phyloP scores from a whole-genome alignment of 2,113 vertebrate genomes.

The Dasypus novemcinctus region DNA sequence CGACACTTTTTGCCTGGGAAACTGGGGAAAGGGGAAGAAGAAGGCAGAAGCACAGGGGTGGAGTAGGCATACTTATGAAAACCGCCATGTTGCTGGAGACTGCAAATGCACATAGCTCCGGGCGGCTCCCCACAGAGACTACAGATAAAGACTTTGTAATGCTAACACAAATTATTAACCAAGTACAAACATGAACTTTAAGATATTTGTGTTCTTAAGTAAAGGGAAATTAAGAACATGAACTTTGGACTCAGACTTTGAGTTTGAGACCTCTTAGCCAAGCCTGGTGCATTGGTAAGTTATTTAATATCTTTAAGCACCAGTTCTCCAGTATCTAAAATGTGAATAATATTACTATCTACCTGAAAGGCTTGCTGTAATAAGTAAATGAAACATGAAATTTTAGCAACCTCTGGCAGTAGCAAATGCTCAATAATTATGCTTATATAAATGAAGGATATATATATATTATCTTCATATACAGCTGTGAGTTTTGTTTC shows the following conservation, averaged over 20 bases:
- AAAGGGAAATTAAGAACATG: background rate
- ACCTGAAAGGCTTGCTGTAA: background rate
- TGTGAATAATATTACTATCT: background rate
- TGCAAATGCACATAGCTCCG: too few species aligned
- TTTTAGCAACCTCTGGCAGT: background rate
- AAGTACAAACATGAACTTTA: background rate
- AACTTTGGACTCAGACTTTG: too few species aligned
- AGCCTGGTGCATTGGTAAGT: background rate
- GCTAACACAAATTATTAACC: background rate
- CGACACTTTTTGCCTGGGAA: too few species aligned
- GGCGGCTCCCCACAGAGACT: too few species aligned
- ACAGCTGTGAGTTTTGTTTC: conserved; percentile 13
- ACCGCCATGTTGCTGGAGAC: too few species aligned
- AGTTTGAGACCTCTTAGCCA: background rate
- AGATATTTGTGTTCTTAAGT: background rate
- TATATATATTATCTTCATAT: too few species aligned
- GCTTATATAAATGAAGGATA: background rate
- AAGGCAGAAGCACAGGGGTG: too few species aligned
- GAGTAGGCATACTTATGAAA: too few species aligned
- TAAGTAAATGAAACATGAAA: background rate
- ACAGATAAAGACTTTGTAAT: conserved; percentile 37
- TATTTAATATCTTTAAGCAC: background rate
- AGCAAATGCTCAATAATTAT: conserved; percentile 4
- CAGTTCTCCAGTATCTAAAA: background rate
- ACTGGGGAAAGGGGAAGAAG: too few species aligned